Base-by-base conservation (phyloP, 1,140 invertebrate species). In the Drosophila leontia region DNA sequence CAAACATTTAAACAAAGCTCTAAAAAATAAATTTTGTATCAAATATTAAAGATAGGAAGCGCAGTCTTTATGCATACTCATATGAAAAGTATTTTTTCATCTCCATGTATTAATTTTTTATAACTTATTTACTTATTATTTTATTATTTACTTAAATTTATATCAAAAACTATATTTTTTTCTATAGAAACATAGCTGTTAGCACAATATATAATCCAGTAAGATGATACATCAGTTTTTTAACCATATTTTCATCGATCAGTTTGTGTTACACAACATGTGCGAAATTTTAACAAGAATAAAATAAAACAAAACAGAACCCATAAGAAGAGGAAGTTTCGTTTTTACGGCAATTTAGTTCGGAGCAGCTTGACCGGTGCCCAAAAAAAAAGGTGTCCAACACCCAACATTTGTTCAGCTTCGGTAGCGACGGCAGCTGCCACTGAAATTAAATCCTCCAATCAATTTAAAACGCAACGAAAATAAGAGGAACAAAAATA, bases 371-470 rank as follows among this genome's bases (percentile, higher is more conserved):
- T 60, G 55, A 37, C 34, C 55, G 41, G 69, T 19, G 26, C 56
- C 56, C 1, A 44, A 39, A 32, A 83, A 47, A 61, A 80, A 84
- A 85, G 82, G 82, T 85, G 81, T 77, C 60, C 64, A 47, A 72
- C 67, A 17, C 32, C 55, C 67, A 34, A 60, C 70, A 72, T 71
- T 72, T 72, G 69, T 71, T 51, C 55, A 71, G 69, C 67, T 72
- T 60, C 70, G 68, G 70, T 72, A 76, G 64, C 78, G 15, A 63
- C 68, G 67, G 80, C 84, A 87, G 84, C 84, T 87, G 84, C 84
- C 80, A 83, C 80, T 87, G 84, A 87, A 87, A 87, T 88, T 88
- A 87, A 87, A 87, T 87, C 84, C 84, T 84, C 84, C 84, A 87
- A 87, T 87, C 84, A 87, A 87, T 87, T 87, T 87, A 88, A 83